These are phyloP conservation scores for Pelodytes ibericus DNA, from an alignment of 2,797 vertebrate genomes.

Conservation along the genomic window DNA sequence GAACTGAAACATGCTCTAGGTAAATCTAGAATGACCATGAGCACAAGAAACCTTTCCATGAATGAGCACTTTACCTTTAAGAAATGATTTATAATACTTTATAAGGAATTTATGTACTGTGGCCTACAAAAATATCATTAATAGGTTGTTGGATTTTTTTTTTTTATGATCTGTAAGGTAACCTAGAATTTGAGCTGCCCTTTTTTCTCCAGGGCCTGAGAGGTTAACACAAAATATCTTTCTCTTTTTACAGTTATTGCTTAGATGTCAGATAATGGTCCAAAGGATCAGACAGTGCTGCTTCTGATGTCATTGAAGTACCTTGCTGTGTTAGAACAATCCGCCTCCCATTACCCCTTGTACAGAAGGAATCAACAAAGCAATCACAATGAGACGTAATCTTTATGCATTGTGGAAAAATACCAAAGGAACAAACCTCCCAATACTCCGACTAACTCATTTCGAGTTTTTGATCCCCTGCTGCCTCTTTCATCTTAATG, in stretches of 20 bases:
- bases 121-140: no score
- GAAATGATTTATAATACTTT: no score
- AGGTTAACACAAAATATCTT: conserved; percentile 40
- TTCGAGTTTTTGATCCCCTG: conserved; percentile 55
- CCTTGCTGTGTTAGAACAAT: conserved; percentile 55
- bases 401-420: conserved; percentile 59
- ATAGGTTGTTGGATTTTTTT: no score
- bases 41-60: no score
- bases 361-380: conserved; percentile 41
- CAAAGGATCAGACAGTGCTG: conserved; percentile 58
- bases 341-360: conserved; percentile 46
- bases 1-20: no score
- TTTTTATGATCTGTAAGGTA: not conserved
- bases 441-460: conserved; percentile 45
- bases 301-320: conserved; percentile 61
- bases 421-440: conserved; percentile 58
- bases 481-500: conserved; percentile 63
- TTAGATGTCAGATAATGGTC: conserved; percentile 67
- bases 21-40: no score
- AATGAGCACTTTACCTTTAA: no score
- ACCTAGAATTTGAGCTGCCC: not conserved
- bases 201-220: not conserved
- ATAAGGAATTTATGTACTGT: no score
- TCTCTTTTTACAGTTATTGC: conserved; percentile 51
- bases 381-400: conserved; percentile 51